A percentile compares a stretch with the other conserved stretches of the same genome.
Evolutionary conservation across 2,888 invertebrate genomes (phyloP).

Genomic region (Drosophila neoperkinsi): DNA sequence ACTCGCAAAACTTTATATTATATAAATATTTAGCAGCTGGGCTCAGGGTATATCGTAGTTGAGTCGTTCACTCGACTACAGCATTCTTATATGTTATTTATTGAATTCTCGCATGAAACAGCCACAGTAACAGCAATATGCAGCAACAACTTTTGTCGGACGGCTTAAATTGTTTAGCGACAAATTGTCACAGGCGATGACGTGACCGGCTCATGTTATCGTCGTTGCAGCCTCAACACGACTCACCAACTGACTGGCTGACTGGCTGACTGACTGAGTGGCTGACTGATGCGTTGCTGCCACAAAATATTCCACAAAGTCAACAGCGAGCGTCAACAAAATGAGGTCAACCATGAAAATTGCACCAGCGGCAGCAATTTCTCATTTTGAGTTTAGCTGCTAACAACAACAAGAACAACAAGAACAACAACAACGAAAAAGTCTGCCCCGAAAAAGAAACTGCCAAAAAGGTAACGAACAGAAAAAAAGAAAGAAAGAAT

Average conservation of each 20-base stretch:
- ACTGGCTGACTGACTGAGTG: constrained; percentile 26
- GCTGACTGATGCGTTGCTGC: constrained; percentile 58
- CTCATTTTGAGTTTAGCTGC: constrained; percentile 77
- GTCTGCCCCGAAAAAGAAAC: constrained; percentile 29
- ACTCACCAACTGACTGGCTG: constrained; percentile 18
- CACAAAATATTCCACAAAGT: constrained; percentile 75
- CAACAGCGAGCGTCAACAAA: constrained; percentile 65
- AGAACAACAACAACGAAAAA: constrained; percentile 20
- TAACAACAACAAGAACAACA: constrained; percentile 33
- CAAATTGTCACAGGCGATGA: constrained; percentile 73
- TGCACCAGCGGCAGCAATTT: constrained; percentile 77
- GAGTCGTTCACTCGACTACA: too few species aligned
- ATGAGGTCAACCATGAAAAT: constrained; percentile 80
- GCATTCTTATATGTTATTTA: constrained; percentile 44
- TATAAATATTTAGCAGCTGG: too few species aligned
- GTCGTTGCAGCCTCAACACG: constrained; percentile 27
- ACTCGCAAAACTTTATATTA: too few species aligned
- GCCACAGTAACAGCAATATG: constrained; percentile 18
- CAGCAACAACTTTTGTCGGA: constrained; percentile 41
- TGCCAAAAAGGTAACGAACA: constrained; percentile 25
- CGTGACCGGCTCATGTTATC: constrained; percentile 48
- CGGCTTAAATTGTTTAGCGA: constrained; percentile 73
- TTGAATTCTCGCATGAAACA: constrained; percentile 62
- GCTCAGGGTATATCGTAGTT: too few species aligned
- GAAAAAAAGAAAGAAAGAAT: constrained; percentile 52